phyloP scores from a whole-genome alignment of 2,797 vertebrate species.

The Macrochelys suwanniensis region DNA sequence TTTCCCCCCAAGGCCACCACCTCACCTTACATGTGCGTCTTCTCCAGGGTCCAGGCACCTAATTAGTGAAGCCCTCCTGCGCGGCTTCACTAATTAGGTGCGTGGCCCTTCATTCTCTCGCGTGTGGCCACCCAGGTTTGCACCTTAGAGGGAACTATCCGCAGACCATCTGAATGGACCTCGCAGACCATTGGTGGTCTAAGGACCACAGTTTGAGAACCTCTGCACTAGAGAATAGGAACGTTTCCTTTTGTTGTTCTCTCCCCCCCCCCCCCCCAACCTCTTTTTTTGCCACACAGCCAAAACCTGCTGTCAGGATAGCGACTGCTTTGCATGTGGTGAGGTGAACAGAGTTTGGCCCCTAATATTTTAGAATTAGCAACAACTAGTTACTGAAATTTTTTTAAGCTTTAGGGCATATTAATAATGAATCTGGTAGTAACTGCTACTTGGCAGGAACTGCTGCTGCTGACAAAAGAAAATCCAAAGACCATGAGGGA shows the following conservation, averaged over 20 bases:
- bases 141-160: no score
- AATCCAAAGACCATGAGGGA: constrained; percentile 21
- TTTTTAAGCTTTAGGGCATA: neutral
- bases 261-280: rapidly evolving
- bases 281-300: rapidly evolving
- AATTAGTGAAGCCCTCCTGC: no score
- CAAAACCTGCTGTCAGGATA: neutral
- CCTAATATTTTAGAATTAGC: neutral
- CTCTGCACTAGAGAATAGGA: neutral
- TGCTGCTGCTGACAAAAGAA: neutral
- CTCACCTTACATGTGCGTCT: no score
- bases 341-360: neutral
- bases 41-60: no score
- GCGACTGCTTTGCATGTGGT: neutral
- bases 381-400: neutral
- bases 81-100: no score
- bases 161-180: no score
- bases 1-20: no score
- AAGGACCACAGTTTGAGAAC: no score
- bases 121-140: no score
- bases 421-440: neutral
- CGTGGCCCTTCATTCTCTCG: no score
- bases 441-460: neutral
- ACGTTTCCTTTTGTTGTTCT: neutral
- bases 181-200: no score